Conservation (phyloP, 2,113 vertebrate species). For the Addax nasomaculatus region DNA sequence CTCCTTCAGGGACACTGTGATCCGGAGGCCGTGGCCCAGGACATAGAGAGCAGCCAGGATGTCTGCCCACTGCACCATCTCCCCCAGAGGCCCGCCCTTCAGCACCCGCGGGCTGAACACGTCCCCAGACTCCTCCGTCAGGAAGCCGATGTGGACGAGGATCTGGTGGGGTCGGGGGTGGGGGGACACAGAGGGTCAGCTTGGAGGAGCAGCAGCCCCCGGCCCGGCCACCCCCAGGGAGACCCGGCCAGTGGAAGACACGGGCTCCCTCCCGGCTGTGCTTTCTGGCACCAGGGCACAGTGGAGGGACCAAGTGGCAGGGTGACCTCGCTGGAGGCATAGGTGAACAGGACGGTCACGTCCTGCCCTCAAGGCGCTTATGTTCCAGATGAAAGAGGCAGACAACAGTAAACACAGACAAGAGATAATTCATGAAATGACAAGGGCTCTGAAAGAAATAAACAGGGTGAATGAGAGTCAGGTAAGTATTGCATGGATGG, state of each 20-base stretch:
- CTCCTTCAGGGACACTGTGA: constrained; percentile 96
- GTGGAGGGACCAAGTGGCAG: neutral
- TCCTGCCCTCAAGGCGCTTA: neutral
- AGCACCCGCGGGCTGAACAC: constrained; percentile 96
- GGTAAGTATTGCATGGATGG: neutral
- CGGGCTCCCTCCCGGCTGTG: neutral
- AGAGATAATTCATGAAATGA: constrained; percentile 23
- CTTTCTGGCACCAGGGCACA: neutral
- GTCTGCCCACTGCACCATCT: constrained; percentile 99
- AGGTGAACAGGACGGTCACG: neutral
- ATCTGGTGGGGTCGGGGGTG: constrained; percentile 80
- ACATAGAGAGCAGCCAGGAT: constrained; percentile 93
- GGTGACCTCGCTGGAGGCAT: neutral
- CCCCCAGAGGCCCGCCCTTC: constrained; percentile 95
- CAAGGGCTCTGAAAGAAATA: neutral
- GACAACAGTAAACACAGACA: constrained; percentile 20
- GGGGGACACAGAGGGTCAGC: neutral
- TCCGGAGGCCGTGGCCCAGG: constrained; percentile 91
- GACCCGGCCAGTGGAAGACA: neutral
- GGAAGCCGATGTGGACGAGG: constrained; percentile 94
- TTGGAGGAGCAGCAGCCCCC: neutral
- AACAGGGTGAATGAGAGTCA: neutral
- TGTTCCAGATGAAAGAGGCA: neutral
- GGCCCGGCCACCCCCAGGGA: neutral
- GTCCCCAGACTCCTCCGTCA: constrained; percentile 97